Percentiles rank a stretch among this genome's conserved stretches.
phyloP scores from a whole-genome alignment of 2,888 invertebrate genomes.

The Gortyna flavago region DNA sequence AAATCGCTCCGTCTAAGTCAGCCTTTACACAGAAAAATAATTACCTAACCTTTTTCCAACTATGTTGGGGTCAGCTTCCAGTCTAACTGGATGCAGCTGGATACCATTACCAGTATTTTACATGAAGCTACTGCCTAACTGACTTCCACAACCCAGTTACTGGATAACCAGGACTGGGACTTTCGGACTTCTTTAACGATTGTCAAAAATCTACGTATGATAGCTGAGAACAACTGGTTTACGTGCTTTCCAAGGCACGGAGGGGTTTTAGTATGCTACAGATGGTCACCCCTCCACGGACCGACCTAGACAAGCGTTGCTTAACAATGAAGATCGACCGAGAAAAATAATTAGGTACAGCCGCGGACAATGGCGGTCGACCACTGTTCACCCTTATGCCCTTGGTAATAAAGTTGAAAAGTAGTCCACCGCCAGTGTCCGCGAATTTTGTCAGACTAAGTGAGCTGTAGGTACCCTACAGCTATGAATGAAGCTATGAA shows the following conservation, averaged over 20 bases:
- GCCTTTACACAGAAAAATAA: not conserved
- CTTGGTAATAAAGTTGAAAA: too few species aligned
- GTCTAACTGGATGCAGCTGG: not conserved
- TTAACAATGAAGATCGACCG: too few species aligned
- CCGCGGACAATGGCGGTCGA: too few species aligned
- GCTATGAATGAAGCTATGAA: too few species aligned
- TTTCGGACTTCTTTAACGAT: not conserved
- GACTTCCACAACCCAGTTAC: not conserved
- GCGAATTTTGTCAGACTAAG: too few species aligned
- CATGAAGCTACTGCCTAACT: not conserved
- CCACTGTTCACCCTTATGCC: too few species aligned
- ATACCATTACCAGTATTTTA: not conserved
- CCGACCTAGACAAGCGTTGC: not conserved
- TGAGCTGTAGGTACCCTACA: too few species aligned
- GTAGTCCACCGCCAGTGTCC: too few species aligned
- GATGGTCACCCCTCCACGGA: not conserved
- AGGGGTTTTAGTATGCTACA: not conserved
- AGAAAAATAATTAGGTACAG: not conserved
- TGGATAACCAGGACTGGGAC: not conserved
- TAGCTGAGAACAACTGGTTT: not conserved
- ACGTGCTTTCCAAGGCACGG: not conserved
- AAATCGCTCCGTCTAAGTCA: not conserved
- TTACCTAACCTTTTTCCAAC: not conserved
- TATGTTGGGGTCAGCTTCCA: not conserved
- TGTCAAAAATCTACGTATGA: not conserved